A percentile compares a stretch with the other conserved stretches of the same genome.
phyloP scores from a whole-genome alignment of 2,888 invertebrate genomes.

The Loripinus fragilis region DNA sequence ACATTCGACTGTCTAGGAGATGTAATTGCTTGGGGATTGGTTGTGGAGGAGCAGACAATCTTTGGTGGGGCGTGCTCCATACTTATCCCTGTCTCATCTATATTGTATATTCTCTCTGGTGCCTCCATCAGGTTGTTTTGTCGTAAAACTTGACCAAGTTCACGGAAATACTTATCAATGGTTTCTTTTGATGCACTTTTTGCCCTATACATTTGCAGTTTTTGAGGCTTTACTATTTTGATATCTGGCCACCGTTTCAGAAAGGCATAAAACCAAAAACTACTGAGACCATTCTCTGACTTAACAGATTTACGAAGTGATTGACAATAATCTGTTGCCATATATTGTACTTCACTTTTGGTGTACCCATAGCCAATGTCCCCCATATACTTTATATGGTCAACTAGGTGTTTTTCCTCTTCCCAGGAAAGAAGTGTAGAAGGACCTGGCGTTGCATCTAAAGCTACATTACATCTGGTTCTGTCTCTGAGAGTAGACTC shows the following conservation, averaged over 20 bases:
- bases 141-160: background rate
- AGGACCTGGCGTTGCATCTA: background rate
- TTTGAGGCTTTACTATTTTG: constrained; percentile 27
- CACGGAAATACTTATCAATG: constrained; percentile 13
- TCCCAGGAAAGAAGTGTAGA: background rate
- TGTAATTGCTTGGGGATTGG: constrained; percentile 8
- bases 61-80: background rate
- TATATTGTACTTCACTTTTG: background rate
- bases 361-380: background rate
- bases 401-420: background rate
- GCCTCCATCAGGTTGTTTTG: constrained; percentile 6
- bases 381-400: background rate
- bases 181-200: constrained; percentile 14
- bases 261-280: too few species aligned
- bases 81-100: constrained; percentile 23
- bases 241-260: constrained; percentile 21
- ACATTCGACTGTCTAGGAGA: constrained; percentile 8
- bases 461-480: background rate
- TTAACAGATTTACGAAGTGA: too few species aligned
- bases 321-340: constrained; percentile 3
- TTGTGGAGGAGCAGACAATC: background rate
- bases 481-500: background rate
- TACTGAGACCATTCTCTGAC: too few species aligned
- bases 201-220: constrained; percentile 4
- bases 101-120: constrained; percentile 24